Conservation (phyloP, 2,888 invertebrate species). For the Acanthococcus lagerstroemiae region DNA sequence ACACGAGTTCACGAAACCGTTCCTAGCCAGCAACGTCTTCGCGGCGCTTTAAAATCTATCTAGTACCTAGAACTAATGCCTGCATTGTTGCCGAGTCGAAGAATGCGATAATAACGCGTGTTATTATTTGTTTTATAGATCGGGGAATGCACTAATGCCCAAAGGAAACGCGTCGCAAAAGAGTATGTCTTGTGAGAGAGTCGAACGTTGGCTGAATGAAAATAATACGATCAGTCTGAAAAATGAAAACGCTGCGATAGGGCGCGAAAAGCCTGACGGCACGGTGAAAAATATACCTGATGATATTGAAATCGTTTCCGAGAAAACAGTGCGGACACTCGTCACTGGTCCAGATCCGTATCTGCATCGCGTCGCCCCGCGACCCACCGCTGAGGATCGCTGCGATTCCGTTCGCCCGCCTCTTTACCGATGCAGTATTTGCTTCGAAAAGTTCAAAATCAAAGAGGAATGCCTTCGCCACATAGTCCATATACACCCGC, state of each 20-base stretch:
- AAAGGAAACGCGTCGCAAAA: not conserved
- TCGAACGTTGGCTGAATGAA: not conserved
- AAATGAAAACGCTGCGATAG: not conserved
- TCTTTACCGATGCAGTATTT: conserved; percentile 10
- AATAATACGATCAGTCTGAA: not conserved
- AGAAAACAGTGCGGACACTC: not conserved
- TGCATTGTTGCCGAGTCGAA: not conserved
- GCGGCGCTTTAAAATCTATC: too few relatives aligned
- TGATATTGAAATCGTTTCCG: too few relatives aligned
- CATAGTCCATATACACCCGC: conserved; percentile 4
- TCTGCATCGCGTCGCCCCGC: not conserved
- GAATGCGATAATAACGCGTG: conserved; percentile 18
- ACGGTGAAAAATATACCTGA: too few relatives aligned
- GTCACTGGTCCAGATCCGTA: not conserved
- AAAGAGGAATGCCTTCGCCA: conserved; percentile 9
- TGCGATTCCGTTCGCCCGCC: not conserved
- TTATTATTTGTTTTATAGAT: conserved; percentile 28
- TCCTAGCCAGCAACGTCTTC: too few relatives aligned
- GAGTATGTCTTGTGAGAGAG: not conserved
- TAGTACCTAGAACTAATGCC: not conserved
- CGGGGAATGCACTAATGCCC: not conserved
- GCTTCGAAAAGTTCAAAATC: not conserved
- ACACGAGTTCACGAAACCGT: too few relatives aligned
- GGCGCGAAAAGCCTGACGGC: not conserved
- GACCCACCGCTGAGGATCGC: not conserved